Evolutionary conservation across 2,888 invertebrate species (phyloP).

Genomic region (Scotopteryx bipunctaria): DNA sequence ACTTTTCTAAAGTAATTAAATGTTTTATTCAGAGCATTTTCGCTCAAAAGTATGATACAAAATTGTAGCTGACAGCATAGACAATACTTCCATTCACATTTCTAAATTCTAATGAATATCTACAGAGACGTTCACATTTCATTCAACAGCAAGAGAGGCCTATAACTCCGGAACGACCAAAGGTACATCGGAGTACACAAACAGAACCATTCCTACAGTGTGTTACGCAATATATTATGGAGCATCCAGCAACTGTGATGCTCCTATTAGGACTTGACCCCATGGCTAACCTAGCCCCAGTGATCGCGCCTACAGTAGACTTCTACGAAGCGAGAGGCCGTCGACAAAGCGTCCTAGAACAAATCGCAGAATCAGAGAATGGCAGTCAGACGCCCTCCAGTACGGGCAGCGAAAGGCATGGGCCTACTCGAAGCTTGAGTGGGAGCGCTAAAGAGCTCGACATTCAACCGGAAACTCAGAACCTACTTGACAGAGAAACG

Average conservation of each 20-base stretch:
- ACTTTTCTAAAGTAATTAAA: conserved; percentile 15
- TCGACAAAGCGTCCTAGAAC: conserved; percentile 70
- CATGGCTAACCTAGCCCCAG: conserved; percentile 68
- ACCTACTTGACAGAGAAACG: conserved; percentile 61
- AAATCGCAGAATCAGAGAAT: conserved; percentile 73
- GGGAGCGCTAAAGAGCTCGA: conserved; percentile 65
- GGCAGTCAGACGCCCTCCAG: conserved; percentile 77
- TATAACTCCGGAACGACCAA: conserved; percentile 67
- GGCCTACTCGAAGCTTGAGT: conserved; percentile 58
- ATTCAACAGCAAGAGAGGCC: conserved; percentile 68
- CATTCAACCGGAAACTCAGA: conserved; percentile 62
- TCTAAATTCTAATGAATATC: not conserved
- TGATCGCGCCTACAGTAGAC: conserved; percentile 71
- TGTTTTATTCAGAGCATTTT: conserved; percentile 13
- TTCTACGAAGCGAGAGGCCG: conserved; percentile 72
- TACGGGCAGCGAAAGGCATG: conserved; percentile 66
- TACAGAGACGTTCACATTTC: conserved; percentile 11
- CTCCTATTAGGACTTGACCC: conserved; percentile 89
- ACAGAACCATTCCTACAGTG: conserved; percentile 85
- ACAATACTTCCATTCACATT: not conserved
- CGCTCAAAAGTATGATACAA: conserved; percentile 6
- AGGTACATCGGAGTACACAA: conserved; percentile 80
- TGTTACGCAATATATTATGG: conserved; percentile 86
- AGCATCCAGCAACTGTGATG: conserved; percentile 89
- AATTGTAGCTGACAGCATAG: not conserved